Percentiles rank a stretch among this genome's conserved stretches.
Evolutionary conservation across 2,888 invertebrate genomes (phyloP).

Genomic region (Cephus sareptanus): DNA sequence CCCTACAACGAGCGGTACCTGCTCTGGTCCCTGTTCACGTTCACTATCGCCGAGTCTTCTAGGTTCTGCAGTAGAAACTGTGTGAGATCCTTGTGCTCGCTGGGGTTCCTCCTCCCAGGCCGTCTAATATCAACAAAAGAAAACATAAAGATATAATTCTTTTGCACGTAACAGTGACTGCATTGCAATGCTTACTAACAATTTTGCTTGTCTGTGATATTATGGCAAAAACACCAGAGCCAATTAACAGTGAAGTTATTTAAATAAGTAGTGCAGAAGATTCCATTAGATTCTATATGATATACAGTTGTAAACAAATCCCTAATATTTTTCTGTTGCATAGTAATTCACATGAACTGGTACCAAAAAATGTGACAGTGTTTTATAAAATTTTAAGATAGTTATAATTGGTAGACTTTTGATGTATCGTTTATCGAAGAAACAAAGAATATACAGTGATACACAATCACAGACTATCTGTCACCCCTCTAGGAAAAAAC

Average conservation of each 20-base stretch:
- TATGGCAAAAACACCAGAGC: background rate
- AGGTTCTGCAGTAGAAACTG: background rate
- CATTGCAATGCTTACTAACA: background rate
- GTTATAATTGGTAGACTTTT: background rate
- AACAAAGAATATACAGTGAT: background rate
- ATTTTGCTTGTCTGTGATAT: background rate
- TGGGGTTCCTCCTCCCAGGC: conserved; percentile 36
- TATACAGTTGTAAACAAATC: background rate
- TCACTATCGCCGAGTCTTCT: conserved; percentile 7
- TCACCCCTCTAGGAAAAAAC: background rate
- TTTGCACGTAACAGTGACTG: background rate
- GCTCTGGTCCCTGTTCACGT: conserved; percentile 21
- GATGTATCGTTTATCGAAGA: background rate
- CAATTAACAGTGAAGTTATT: background rate
- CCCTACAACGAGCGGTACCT: conserved; percentile 42
- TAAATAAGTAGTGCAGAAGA: background rate
- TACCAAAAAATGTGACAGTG: background rate
- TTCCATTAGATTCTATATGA: background rate
- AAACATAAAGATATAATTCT: background rate
- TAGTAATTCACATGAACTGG: background rate
- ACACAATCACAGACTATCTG: background rate
- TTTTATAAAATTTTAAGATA: background rate
- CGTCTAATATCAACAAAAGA: conserved; percentile 24
- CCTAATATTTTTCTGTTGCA: background rate
- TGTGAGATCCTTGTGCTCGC: conserved; percentile 3